Base-by-base conservation (phyloP, 2,888 invertebrate genomes). In the Calameuta filiformis region DNA sequence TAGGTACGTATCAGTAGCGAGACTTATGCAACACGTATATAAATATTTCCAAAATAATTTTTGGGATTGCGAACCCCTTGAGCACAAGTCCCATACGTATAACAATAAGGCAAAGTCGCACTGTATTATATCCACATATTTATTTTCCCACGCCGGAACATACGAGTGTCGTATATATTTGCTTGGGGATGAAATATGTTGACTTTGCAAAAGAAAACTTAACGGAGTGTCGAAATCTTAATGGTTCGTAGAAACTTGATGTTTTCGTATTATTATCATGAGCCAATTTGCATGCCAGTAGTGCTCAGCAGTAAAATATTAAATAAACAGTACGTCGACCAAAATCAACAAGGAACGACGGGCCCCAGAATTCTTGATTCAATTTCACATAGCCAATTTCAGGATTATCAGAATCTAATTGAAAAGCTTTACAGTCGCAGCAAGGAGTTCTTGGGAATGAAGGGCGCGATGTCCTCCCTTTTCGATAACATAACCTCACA, bases 341-440 rank as follows among this genome's bases (percentile, higher is more conserved):
- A 85, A 86, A 85, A 86, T 85, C 86, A 86, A 87, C 85, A 87
- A 69, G 35, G 76, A 77, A 73, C 77, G 76, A 76, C n/a, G 75
- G 35, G 76, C 69, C 56, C 69, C 77, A 78, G 77, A 23, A 78
- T 68, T 76, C 23, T 79, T 81, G 78, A 82, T 82, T 83, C 77
- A 80, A 85, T 85, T 85, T 81, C 80, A 79, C 79, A 74, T 74
- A 4, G 23, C 35, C 35, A 30, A 35, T 35, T 35, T 35, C 35
- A 35, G 30, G 35, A 30, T 74, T 35, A 6, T 71, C 71, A 71
- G 71, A 71, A 33, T 33, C 71, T 33, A 71, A 31, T 71, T 71
- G 31, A 71, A 31, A 31, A 71, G 6, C 15, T 71, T 71, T 2
- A 23, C 71, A 71, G 71, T 71, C 30, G 31, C 11, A 6, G 12